These are phyloP conservation scores for Glaucidium brasilianum DNA, from an alignment of 2,113 vertebrate species.

Conservation along the genomic window DNA sequence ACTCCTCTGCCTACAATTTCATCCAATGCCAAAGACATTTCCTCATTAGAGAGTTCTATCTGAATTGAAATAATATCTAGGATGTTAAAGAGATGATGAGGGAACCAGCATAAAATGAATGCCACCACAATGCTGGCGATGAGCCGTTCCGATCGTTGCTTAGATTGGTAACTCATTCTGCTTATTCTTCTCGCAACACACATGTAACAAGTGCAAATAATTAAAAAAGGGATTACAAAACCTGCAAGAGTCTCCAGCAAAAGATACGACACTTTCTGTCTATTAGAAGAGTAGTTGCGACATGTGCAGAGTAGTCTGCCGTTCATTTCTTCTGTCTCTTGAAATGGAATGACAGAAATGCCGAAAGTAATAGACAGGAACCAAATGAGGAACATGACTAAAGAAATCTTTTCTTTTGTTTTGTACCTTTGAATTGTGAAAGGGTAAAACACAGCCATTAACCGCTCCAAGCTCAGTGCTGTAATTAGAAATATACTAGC, in stretches of 20 bases:
- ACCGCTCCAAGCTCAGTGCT: constrained; percentile 72
- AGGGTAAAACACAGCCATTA: constrained; percentile 69
- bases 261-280: constrained; percentile 18
- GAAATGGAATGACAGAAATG: constrained; percentile 47
- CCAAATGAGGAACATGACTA: constrained; percentile 42
- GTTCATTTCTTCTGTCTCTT: not conserved
- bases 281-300: constrained; percentile 2
- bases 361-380: constrained; percentile 58
- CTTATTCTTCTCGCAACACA: constrained; percentile 65
- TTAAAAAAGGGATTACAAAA: constrained; percentile 64
- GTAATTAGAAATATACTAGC: constrained; percentile 71
- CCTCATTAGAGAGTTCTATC: not conserved
- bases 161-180: constrained; percentile 37
- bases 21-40: not conserved
- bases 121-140: constrained; percentile 61
- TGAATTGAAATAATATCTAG: constrained; percentile 35
- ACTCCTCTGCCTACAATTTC: not conserved
- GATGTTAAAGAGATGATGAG: constrained; percentile 68
- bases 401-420: not conserved
- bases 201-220: constrained; percentile 67
- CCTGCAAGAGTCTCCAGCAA: constrained; percentile 67
- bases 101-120: constrained; percentile 72
- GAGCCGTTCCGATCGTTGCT: constrained; percentile 30
- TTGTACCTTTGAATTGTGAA: constrained; percentile 55
- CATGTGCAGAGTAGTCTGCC: not conserved